phyloP scores from a whole-genome alignment of 2,797 vertebrate species.

The Poliocrania exsul region DNA sequence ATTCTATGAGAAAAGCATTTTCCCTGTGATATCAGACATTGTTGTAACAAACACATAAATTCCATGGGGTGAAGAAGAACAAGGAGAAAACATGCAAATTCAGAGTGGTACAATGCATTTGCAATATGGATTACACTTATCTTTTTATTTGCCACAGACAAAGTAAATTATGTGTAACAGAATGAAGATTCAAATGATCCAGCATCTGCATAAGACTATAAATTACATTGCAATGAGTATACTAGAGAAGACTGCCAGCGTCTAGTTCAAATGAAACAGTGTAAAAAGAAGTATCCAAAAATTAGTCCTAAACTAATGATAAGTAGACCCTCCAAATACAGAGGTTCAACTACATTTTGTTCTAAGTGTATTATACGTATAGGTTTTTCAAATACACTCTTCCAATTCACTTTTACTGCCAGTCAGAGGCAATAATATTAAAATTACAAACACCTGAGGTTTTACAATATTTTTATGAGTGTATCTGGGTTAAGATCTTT shows the following conservation, averaged over 20 bases:
- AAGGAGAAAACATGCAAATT: constrained; percentile 64
- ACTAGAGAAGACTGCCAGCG: constrained; percentile 10
- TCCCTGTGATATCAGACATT: constrained; percentile 40
- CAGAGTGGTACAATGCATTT: constrained; percentile 62
- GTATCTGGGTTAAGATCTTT: background rate
- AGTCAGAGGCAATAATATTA: background rate
- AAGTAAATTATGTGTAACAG: constrained; percentile 74
- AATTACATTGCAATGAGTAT: constrained; percentile 46
- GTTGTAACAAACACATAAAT: constrained; percentile 70
- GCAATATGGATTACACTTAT: constrained; percentile 80
- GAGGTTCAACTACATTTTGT: background rate
- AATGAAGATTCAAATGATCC: constrained; percentile 68
- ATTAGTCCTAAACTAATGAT: background rate
- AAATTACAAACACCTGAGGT: background rate
- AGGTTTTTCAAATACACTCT: background rate
- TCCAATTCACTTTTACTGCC: background rate
- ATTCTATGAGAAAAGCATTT: constrained; percentile 37
- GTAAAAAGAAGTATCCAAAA: background rate
- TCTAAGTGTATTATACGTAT: background rate
- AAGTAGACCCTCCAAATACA: background rate
- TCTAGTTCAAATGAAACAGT: constrained; percentile 1
- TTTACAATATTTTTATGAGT: background rate
- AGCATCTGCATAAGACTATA: constrained; percentile 68
- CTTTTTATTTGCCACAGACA: constrained; percentile 78
- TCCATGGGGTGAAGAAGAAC: constrained; percentile 45